These are phyloP conservation scores for Lutraria lutraria DNA, from an alignment of 2,888 invertebrate genomes.

Conservation along the genomic window DNA sequence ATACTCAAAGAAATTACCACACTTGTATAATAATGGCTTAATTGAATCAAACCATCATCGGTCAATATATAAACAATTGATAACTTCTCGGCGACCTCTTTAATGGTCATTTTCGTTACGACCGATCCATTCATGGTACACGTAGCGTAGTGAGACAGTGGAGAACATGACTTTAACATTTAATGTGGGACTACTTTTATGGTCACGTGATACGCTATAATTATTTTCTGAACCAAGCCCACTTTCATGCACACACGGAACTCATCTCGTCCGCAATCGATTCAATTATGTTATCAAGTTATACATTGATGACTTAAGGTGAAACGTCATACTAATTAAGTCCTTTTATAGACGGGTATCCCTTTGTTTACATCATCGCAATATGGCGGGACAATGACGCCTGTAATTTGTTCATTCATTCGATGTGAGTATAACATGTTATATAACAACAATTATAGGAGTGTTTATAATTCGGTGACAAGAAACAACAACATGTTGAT, in stretches of 20 bases:
- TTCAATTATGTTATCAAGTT: not conserved
- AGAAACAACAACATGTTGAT: too few relatives aligned
- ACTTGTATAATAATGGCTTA: not conserved
- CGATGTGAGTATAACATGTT: not conserved
- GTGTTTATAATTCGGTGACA: not conserved
- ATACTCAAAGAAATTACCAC: not conserved
- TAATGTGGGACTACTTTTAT: not conserved
- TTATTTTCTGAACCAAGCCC: not conserved
- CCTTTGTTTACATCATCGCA: not conserved
- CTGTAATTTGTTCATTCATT: not conserved
- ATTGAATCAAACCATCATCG: not conserved
- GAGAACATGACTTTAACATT: not conserved
- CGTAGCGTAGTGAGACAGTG: not conserved
- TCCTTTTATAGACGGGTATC: not conserved
- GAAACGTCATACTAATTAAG: conserved; percentile 13
- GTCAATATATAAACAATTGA: not conserved
- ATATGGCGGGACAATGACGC: not conserved
- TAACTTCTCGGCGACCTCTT: not conserved
- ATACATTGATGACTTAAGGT: conserved; percentile 1
- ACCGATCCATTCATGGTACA: conserved; percentile 3
- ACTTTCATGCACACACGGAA: not conserved
- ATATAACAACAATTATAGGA: not conserved
- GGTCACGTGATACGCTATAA: not conserved
- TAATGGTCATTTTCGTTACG: not conserved
- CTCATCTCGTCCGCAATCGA: not conserved